Evolutionary conservation across 1,140 invertebrate species (phyloP).

Genomic region (Lycorma delicatula): DNA sequence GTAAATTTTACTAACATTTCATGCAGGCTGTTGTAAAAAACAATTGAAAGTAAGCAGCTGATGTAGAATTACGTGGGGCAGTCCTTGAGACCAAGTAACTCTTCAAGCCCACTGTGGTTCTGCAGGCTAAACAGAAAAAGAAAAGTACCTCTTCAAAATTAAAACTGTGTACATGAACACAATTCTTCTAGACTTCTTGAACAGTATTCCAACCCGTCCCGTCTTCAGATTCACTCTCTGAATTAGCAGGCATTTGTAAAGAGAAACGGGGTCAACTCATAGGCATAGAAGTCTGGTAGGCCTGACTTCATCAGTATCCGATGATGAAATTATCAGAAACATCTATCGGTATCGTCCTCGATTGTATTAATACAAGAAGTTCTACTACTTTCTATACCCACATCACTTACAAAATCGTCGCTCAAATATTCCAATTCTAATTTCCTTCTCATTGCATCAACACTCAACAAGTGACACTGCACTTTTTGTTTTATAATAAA

Average conservation of each 20-base stretch:
- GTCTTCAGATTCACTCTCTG: neutral
- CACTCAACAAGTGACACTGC: no score
- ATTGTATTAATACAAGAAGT: neutral
- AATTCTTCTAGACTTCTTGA: neutral
- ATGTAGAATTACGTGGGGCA: neutral
- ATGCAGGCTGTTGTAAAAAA: neutral
- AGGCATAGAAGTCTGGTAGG: neutral
- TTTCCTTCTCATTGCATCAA: no score
- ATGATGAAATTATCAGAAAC: neutral
- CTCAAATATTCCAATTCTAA: no score
- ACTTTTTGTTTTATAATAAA: no score
- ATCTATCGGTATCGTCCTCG: neutral
- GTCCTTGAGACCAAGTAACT: neutral
- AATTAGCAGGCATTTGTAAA: neutral
- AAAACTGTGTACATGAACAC: neutral
- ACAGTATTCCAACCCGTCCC: neutral
- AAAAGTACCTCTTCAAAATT: neutral
- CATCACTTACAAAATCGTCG: no score
- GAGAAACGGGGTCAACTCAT: neutral
- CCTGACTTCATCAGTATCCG: no score
- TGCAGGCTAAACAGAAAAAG: no score
- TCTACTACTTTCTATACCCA: neutral
- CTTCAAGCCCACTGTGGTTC: no score
- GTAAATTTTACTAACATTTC: neutral
- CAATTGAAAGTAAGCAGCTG: neutral